Percentiles rank a stretch among this genome's conserved stretches.
Conservation (phyloP, 2,797 vertebrate genomes). For the Sandelia bainsii region DNA sequence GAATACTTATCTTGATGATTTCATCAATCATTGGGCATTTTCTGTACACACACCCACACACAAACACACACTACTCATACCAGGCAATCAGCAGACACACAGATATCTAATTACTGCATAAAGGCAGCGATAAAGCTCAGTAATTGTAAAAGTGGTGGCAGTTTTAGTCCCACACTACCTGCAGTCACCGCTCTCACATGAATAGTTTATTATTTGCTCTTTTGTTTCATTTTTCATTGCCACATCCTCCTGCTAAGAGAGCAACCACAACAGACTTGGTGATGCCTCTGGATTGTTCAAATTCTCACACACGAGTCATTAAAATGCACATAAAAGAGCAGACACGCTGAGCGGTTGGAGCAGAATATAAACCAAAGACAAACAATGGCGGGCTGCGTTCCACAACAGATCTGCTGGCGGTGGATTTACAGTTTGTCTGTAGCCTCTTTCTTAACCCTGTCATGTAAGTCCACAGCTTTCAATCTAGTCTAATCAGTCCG, state of each 20-base stretch:
- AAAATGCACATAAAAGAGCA: constrained; percentile 45
- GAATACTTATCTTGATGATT: constrained; percentile 54
- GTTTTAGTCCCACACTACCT: constrained; percentile 26
- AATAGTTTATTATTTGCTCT: constrained; percentile 52
- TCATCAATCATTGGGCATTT: constrained; percentile 38
- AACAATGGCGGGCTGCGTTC: constrained; percentile 28
- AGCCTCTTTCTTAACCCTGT: constrained; percentile 1
- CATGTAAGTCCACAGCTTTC: constrained; percentile 43
- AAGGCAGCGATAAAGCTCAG: constrained; percentile 13
- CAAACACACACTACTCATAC: constrained; percentile 1
- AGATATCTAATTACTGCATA: constrained; percentile 23
- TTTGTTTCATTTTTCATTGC: constrained; percentile 58
- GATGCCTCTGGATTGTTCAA: constrained; percentile 39
- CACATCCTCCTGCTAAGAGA: constrained; percentile 44
- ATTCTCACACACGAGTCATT: constrained; percentile 54
- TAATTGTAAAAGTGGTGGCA: constrained; percentile 22
- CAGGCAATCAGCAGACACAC: constrained; percentile 21
- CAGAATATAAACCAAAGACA: constrained; percentile 19
- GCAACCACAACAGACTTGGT: constrained; percentile 29
- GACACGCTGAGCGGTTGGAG: constrained; percentile 28
- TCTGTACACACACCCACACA: constrained; percentile 2
- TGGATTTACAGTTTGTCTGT: constrained; percentile 20
- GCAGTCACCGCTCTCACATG: constrained; percentile 27
- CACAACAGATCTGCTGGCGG: constrained; percentile 16
- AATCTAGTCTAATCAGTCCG: constrained; percentile 56